These are phyloP conservation scores for Hedya salicella DNA, from an alignment of 2,888 invertebrate genomes.

Conservation along the genomic window DNA sequence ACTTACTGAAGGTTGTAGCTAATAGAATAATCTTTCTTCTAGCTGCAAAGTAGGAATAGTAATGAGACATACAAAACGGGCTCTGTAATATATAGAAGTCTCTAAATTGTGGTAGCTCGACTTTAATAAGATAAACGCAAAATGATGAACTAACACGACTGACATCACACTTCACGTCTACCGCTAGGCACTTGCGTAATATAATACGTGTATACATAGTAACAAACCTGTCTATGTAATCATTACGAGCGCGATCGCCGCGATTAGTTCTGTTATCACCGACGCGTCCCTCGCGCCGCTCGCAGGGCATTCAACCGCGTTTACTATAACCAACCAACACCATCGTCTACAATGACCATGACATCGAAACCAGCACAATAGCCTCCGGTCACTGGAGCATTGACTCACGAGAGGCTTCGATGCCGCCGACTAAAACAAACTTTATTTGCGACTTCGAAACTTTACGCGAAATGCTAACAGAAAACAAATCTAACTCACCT, in stretches of 20 bases:
- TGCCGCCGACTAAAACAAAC: slow-evolving; percentile 62
- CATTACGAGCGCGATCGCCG: slow-evolving; percentile 38
- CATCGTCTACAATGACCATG: slow-evolving; percentile 78
- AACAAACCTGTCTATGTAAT: slow-evolving; percentile 43
- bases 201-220: slow-evolving; percentile 41
- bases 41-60: too few species aligned
- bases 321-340: slow-evolving; percentile 50
- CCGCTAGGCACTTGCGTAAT: slow-evolving; percentile 38
- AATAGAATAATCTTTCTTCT: too few species aligned
- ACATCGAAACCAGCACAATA: slow-evolving; percentile 78
- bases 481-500: slow-evolving; percentile 86
- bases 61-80: too few species aligned
- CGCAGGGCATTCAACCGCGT: slow-evolving; percentile 78
- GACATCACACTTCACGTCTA: slow-evolving; percentile 34
- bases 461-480: slow-evolving; percentile 53
- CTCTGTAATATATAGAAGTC: background rate
- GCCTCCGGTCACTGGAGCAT: slow-evolving; percentile 83
- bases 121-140: slow-evolving; percentile 6
- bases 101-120: background rate
- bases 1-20: too few species aligned
- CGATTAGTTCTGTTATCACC: slow-evolving; percentile 38
- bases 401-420: slow-evolving; percentile 71
- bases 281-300: slow-evolving; percentile 53
- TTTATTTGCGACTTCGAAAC: slow-evolving; percentile 34
- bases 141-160: slow-evolving; percentile 4